A percentile compares a stretch with the other conserved stretches of the same genome.
phyloP scores from a whole-genome alignment of 1,140 invertebrate genomes.

The Achroia grisella region DNA sequence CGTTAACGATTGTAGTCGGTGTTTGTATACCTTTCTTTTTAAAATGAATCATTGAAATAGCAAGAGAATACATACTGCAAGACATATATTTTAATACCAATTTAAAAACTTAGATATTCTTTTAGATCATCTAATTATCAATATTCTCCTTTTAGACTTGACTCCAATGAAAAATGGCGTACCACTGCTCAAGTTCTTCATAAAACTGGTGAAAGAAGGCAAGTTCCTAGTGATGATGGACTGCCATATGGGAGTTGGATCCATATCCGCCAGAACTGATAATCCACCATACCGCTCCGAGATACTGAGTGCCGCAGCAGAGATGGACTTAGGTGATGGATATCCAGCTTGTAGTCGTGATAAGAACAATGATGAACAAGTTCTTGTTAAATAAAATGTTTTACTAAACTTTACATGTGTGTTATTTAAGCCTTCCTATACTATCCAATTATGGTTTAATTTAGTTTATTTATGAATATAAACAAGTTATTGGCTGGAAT shows the following conservation, averaged over 20 bases:
- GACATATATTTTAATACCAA: too few species aligned
- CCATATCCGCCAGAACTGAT: conserved; percentile 23
- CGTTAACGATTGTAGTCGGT: too few species aligned
- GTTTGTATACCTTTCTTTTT: too few species aligned
- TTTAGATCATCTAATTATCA: too few species aligned
- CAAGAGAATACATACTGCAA: too few species aligned
- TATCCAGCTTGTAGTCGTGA: conserved; percentile 30
- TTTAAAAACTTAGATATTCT: too few species aligned
- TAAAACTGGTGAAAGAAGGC: conserved; percentile 36
- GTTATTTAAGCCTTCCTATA: too few species aligned
- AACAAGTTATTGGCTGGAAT: too few species aligned
- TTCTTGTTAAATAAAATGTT: conserved; percentile 11
- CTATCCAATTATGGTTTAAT: too few species aligned
- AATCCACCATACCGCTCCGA: conserved; percentile 19
- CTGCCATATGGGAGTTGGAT: conserved; percentile 29
- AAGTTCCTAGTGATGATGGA: conserved; percentile 46
- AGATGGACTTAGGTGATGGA: conserved; percentile 28
- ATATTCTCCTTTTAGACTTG: conserved; percentile 25
- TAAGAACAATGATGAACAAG: conserved; percentile 29
- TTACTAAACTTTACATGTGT: too few species aligned
- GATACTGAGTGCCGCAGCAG: conserved; percentile 14
- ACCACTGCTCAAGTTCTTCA: conserved; percentile 36
- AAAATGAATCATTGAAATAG: too few species aligned
- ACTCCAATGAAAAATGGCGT: conserved; percentile 25
- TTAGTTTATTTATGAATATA: too few species aligned